These are phyloP conservation scores for Cryptotis parvus DNA, from an alignment of 2,113 vertebrate genomes.

Conservation along the genomic window DNA sequence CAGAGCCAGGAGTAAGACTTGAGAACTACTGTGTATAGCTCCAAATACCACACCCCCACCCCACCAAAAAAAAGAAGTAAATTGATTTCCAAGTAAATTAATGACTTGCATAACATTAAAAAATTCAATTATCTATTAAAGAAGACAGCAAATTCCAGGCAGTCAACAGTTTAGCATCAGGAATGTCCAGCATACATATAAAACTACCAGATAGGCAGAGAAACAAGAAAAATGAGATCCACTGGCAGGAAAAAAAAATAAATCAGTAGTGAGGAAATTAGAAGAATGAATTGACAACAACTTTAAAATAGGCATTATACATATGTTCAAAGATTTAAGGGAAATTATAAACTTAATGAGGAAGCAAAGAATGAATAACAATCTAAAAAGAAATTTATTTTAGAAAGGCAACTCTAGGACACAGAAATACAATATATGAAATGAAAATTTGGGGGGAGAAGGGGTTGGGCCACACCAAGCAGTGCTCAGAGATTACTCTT, in stretches of 20 bases:
- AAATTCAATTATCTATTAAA: constrained; percentile 33
- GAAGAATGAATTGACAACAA: constrained; percentile 28
- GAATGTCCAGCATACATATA: background rate
- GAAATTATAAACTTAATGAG: constrained; percentile 38
- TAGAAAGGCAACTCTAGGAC: constrained; percentile 22
- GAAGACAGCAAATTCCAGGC: constrained; percentile 8
- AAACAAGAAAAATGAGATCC: constrained; percentile 24
- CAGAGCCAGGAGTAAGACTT: too few species aligned
- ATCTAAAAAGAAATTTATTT: constrained; percentile 13
- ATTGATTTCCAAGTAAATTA: constrained; percentile 5
- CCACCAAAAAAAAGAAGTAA: background rate
- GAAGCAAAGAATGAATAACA: background rate
- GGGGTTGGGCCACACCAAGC: too few species aligned
- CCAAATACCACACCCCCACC: background rate
- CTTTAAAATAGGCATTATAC: constrained; percentile 36
- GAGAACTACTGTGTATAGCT: too few species aligned
- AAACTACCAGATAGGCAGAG: background rate
- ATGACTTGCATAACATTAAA: background rate
- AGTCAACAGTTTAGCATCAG: background rate
- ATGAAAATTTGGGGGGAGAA: background rate
- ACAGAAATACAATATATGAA: background rate
- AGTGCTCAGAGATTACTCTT: too few species aligned
- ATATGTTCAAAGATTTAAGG: constrained; percentile 40
- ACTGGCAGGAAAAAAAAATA: constrained; percentile 3
- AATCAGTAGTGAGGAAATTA: constrained; percentile 20